Evolutionary conservation across 2,888 invertebrate species (phyloP).

Genomic region (Doris montereyensis): DNA sequence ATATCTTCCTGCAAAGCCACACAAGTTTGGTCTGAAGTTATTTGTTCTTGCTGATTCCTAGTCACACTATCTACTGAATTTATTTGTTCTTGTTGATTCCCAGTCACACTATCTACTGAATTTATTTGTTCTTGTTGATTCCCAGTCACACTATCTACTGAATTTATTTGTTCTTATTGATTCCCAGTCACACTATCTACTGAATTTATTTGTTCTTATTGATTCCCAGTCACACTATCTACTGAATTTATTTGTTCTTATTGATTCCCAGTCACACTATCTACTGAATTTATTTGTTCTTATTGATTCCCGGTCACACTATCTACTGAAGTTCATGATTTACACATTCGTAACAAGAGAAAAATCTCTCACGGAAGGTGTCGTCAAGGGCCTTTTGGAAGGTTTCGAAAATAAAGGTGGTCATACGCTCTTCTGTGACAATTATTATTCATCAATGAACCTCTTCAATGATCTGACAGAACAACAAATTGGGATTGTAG

Average conservation of each 20-base stretch:
- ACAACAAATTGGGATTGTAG: background rate
- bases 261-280: too few species aligned
- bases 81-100: background rate
- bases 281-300: too few species aligned
- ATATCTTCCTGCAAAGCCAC: background rate
- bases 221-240: too few species aligned
- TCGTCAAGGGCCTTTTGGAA: background rate
- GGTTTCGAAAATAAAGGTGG: slow-evolving; percentile 3
- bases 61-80: background rate
- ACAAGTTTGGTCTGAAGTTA: background rate
- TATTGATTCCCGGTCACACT: too few species aligned
- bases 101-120: too few species aligned
- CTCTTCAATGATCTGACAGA: background rate
- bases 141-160: too few species aligned
- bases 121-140: too few species aligned
- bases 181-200: too few species aligned
- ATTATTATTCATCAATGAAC: background rate
- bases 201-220: too few species aligned
- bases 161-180: too few species aligned
- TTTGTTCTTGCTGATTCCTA: background rate
- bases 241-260: too few species aligned
- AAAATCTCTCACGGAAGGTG: background rate
- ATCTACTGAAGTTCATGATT: too few species aligned
- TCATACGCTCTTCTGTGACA: slow-evolving; percentile 1
- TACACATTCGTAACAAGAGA: background rate